Evolutionary conservation across 2,113 vertebrate species (phyloP).

Genomic region (Delphinapterus leucas): DNA sequence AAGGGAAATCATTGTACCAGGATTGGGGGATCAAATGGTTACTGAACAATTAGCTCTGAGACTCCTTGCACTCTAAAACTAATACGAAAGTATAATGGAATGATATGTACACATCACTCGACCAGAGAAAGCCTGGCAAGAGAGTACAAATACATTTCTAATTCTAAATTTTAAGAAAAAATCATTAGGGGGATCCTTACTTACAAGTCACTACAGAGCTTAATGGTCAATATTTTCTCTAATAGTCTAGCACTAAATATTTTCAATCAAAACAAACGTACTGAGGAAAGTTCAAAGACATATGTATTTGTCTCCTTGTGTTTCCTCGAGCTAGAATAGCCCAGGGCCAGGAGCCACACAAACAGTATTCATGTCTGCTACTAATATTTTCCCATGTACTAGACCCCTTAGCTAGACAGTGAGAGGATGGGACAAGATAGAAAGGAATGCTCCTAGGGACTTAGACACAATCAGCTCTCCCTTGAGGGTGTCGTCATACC

Average conservation of each 20-base stretch:
- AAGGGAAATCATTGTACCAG: background rate
- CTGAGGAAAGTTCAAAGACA: background rate
- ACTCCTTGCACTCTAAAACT: background rate
- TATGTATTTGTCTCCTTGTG: background rate
- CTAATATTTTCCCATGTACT: background rate
- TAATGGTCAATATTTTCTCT: background rate
- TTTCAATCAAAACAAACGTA: background rate
- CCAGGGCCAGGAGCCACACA: background rate
- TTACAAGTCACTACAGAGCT: background rate
- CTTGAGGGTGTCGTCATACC: too few relatives aligned
- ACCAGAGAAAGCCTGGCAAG: background rate
- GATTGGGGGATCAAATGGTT: background rate
- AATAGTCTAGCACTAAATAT: background rate
- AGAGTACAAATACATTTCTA: background rate
- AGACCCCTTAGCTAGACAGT: background rate
- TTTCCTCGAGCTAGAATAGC: background rate
- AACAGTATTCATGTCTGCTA: background rate
- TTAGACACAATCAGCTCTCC: background rate
- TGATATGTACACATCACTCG: background rate
- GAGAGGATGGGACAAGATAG: background rate
- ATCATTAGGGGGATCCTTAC: background rate
- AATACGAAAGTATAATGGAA: background rate
- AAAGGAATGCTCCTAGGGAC: background rate
- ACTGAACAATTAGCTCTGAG: background rate
- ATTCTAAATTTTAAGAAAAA: conserved; percentile 25